Percentiles rank a stretch among this genome's conserved stretches.
These are phyloP conservation scores for Galaxea fascicularis DNA, from an alignment of 92 coral and sea anemone species.

Conservation along the genomic window DNA sequence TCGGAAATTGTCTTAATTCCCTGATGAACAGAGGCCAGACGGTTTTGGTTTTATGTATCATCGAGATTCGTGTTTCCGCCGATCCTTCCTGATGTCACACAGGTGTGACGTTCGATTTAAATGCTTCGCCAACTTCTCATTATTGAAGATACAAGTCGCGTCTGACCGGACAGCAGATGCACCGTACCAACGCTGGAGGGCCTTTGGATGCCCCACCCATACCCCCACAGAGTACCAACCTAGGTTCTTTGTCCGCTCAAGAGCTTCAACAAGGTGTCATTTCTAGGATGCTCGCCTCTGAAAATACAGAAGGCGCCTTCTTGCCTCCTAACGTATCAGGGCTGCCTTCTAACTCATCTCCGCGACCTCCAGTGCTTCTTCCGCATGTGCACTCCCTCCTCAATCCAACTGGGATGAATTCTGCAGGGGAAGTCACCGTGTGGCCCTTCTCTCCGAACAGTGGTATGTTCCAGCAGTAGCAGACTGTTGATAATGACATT, in stretches of 20 bases:
- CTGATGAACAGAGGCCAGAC: too few species aligned
- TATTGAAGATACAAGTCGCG: too few species aligned
- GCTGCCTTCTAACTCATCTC: constrained; percentile 3
- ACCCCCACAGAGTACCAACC: constrained; percentile 3
- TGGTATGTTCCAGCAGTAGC: constrained; percentile 20
- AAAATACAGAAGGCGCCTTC: constrained; percentile 30
- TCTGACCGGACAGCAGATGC: too few species aligned
- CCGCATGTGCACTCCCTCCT: constrained; percentile 54
- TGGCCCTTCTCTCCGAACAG: constrained; percentile 39
- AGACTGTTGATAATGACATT: neutral
- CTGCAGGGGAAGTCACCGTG: constrained; percentile 39
- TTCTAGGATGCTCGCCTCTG: constrained; percentile 30
- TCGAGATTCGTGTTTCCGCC: too few species aligned
- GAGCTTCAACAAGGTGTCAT: constrained; percentile 50
- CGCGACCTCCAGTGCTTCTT: constrained; percentile 40
- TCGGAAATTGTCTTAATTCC: too few species aligned
- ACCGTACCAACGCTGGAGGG: neutral
- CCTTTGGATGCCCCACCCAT: constrained; percentile 3
- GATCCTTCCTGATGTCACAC: too few species aligned
- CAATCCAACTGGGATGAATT: constrained; percentile 28
- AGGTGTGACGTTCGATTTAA: too few species aligned
- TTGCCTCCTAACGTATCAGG: constrained; percentile 31
- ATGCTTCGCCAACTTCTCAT: too few species aligned
- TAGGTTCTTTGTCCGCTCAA: constrained; percentile 23
- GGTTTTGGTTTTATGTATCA: too few species aligned